phyloP scores from a whole-genome alignment of 2,888 invertebrate genomes.

The Ceraclea dissimilis region DNA sequence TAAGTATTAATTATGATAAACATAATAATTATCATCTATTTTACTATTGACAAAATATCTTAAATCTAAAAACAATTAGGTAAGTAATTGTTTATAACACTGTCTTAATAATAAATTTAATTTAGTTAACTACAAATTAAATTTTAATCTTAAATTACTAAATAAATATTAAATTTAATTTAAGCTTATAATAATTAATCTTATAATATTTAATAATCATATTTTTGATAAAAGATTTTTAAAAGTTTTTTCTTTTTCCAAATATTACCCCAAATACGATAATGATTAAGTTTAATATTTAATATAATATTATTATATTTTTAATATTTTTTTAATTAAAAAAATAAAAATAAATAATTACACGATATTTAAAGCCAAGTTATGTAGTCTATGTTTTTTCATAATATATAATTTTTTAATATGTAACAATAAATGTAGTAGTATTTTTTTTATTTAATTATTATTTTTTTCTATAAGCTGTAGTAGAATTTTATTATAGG shows the following conservation, averaged over 20 bases:
- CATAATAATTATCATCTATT: no score
- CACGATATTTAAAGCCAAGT: conserved; percentile 47
- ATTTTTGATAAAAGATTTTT: not conserved
- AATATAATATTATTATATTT: conserved; percentile 3
- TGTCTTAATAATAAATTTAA: not conserved
- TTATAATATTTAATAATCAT: no score
- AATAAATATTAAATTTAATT: no score
- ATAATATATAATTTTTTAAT: conserved; percentile 37
- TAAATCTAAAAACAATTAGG: not conserved
- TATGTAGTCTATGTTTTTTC: conserved; percentile 49
- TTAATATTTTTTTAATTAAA: conserved; percentile 11
- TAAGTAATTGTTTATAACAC: not conserved
- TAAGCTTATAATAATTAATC: no score
- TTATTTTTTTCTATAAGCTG: conserved; percentile 25
- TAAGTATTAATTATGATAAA: no score
- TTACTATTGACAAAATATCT: not conserved
- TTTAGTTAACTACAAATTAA: not conserved
- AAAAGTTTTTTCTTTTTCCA: not conserved
- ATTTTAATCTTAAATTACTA: no score
- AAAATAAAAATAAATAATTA: conserved; percentile 22
- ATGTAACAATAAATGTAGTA: not conserved
- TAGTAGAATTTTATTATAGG: no score
- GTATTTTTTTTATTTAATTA: conserved; percentile 27
- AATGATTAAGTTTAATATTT: not conserved
- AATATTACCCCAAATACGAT: not conserved